Base-by-base conservation (phyloP, 1,140 invertebrate genomes). In the Scaptomyza montana region DNA sequence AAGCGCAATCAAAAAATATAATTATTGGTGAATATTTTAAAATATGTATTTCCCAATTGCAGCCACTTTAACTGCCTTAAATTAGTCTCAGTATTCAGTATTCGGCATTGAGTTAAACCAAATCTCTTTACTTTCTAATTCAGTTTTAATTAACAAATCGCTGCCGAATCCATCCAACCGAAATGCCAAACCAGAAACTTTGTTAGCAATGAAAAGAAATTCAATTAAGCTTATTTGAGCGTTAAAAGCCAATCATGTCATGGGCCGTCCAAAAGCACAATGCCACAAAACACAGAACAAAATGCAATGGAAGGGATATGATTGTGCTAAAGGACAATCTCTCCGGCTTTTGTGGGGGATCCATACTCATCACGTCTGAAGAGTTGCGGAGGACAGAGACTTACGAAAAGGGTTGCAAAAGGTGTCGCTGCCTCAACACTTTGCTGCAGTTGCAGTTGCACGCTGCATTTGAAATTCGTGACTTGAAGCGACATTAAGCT, bases 171-270 rank as follows among this genome's bases (percentile, higher is more conserved):
- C 55, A 66, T 50, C 16, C 28, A 51, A 33, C 50, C 45, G 30
- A 46, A 47, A 60, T 72, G 41, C 49, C 21, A 25, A 53, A 70
- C 36, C 49, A 72, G 73, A 87, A 90, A 90, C 86, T 81, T 79
- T 87, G 82, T 87, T 87, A 79, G 78, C 78, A 84, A 81, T 77
- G 78, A 79, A 90, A 90, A 84, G 89, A 91, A 91, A 91, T 91
- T 91, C 82, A 91, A 91, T 91, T 91, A 91, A 89, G 90, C 90
- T 91, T 91, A 91, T 91, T 91, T 91, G 90, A 91, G 89, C 90
- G 90, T 91, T 91, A 91, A 91, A 91, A 91, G 90, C 90, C 90
- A 91, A 91, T 91, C 90, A 86, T 86, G 89, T 82, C 86, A 86
- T n/a, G 69, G 51, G 68, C 56, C 75, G 64, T 59, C 80, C 56